phyloP scores from a whole-genome alignment of 2,113 vertebrate species.

The Vulpes ferrilata region DNA sequence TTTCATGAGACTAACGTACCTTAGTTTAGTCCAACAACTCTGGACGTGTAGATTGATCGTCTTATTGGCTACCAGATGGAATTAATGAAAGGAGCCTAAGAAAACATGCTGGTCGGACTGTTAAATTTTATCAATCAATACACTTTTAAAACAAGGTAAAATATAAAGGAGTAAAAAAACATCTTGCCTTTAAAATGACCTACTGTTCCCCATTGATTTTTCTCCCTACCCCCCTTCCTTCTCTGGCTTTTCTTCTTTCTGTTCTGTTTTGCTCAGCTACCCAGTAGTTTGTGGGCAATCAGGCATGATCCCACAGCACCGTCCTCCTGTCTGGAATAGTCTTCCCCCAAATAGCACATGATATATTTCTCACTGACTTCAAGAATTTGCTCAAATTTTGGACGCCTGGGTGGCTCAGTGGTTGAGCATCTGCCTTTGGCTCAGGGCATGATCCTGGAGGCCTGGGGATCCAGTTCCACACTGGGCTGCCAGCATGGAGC shows the following conservation, averaged over 20 bases:
- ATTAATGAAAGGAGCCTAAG: not conserved
- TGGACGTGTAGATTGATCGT: not conserved
- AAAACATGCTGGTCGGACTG: not conserved
- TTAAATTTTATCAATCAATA: not conserved
- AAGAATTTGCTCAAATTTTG: not conserved
- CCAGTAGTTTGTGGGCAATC: not conserved
- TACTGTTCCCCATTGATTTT: not conserved
- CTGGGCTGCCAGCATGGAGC: no score
- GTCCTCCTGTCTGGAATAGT: not conserved
- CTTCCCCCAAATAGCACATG: not conserved
- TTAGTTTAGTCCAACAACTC: not conserved
- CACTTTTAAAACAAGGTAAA: not conserved
- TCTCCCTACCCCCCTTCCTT: not conserved
- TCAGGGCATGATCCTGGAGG: no score
- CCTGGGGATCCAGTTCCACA: no score
- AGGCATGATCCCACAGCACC: not conserved
- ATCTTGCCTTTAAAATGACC: not conserved
- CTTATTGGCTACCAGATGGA: not conserved
- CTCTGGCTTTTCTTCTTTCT: not conserved
- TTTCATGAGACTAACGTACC: not conserved
- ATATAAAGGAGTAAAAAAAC: not conserved
- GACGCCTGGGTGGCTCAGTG: no score
- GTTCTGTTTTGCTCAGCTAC: not conserved
- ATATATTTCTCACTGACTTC: not conserved
- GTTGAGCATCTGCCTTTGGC: no score